These are phyloP conservation scores for Cephus sareptanus DNA, from an alignment of 2,888 invertebrate species.

Conservation along the genomic window DNA sequence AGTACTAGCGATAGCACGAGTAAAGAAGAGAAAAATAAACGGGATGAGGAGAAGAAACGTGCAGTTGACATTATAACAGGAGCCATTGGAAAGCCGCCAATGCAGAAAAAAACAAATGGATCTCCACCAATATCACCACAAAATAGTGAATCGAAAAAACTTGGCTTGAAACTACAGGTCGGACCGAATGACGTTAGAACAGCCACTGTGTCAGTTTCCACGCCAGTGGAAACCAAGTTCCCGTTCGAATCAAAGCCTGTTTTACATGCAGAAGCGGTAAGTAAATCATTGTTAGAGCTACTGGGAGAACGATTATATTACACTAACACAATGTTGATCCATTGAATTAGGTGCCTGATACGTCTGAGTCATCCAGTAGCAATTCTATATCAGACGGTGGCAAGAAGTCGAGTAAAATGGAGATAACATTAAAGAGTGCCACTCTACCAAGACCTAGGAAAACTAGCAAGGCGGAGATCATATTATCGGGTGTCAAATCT, in stretches of 20 bases:
- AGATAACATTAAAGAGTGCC: conserved; percentile 76
- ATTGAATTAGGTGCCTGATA: conserved; percentile 12
- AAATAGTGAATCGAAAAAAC: conserved; percentile 53
- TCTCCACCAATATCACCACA: conserved; percentile 60
- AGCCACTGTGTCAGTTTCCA: conserved; percentile 63
- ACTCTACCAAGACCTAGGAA: conserved; percentile 74
- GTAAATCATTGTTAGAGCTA: conserved; percentile 11
- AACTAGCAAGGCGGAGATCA: conserved; percentile 74
- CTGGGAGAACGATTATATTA: not conserved
- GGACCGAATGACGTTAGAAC: conserved; percentile 61
- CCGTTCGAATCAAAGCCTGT: conserved; percentile 48
- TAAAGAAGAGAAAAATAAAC: conserved; percentile 39
- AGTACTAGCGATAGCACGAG: conserved; percentile 29
- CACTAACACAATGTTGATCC: not conserved
- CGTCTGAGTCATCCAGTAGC: conserved; percentile 13
- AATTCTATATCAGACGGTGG: conserved; percentile 44
- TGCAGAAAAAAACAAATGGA: conserved; percentile 46
- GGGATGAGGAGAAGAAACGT: conserved; percentile 56
- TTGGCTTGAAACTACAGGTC: conserved; percentile 58
- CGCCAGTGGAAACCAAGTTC: conserved; percentile 59
- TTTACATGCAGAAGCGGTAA: conserved; percentile 43
- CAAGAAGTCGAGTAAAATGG: conserved; percentile 72
- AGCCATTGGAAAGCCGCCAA: conserved; percentile 56
- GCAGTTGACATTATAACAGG: conserved; percentile 60
- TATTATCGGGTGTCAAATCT: conserved; percentile 67